Percentiles rank a stretch among this genome's conserved stretches.
Evolutionary conservation across 2,113 vertebrate genomes (phyloP).

Genomic region (Mohoua ochrocephala): DNA sequence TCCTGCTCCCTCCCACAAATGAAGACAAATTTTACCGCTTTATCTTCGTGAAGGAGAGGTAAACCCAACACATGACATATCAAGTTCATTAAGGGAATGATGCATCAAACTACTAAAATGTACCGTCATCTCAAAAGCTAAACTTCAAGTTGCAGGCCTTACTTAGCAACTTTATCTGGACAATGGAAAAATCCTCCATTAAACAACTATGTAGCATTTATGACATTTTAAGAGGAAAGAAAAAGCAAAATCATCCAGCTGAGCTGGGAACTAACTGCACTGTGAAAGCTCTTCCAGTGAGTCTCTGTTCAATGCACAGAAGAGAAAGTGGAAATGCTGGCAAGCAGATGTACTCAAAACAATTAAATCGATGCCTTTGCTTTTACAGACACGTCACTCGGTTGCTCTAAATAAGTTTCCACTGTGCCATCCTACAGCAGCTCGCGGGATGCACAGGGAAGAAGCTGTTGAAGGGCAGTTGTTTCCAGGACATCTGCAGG

Average conservation of each 20-base stretch:
- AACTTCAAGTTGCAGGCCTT: not conserved
- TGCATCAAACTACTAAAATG: not conserved
- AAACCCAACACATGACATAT: rapidly evolving
- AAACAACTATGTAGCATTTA: not conserved
- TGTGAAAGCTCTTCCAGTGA: not conserved
- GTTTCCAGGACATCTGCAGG: not conserved
- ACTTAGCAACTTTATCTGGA: not conserved
- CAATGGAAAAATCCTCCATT: not conserved
- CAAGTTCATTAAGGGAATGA: not conserved
- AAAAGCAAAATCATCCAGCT: not conserved
- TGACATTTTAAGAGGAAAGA: not conserved
- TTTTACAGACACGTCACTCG: not conserved
- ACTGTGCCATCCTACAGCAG: not conserved
- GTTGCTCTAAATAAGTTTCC: not conserved
- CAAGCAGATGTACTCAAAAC: not conserved
- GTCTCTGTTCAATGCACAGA: not conserved
- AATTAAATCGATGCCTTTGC: not conserved
- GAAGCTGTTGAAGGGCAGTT: not conserved
- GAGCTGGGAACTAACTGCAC: not conserved
- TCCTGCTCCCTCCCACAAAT: not conserved
- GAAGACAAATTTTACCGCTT: not conserved
- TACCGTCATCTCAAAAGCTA: not conserved
- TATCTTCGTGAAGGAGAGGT: not conserved
- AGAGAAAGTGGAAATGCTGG: not conserved
- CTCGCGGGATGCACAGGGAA: rapidly evolving